Evolutionary conservation across 2,113 vertebrate species (phyloP), one percentile per base, ranked within the genome.

Genomic region (Pelecanus crispus): DNA sequence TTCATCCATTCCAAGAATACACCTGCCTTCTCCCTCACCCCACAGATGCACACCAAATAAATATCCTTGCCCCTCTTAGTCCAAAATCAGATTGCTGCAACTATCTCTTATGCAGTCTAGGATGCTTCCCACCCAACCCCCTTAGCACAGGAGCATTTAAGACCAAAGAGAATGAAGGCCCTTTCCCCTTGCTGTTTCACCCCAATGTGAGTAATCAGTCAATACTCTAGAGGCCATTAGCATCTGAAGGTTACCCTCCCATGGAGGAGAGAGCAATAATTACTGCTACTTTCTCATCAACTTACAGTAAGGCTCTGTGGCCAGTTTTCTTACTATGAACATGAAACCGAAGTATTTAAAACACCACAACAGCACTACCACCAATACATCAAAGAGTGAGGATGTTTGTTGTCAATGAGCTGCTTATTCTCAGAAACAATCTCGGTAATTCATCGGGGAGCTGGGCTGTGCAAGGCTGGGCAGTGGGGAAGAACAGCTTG

Each of bases 201-300:
- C 85, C 93, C 63, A 1, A 3, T 2, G 53, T 90, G 85, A 96
- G 67, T 83, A 72, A 91, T 70, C 92, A 77, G 58, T 45, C 92
- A 29, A 7, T 61, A 26, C 71, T 92, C 88, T 14, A n/a, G 93
- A 70, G 79, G 17, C 90, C 85, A 96, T 82, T 90, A 91, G 59
- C 90, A 87, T 50, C 84, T 83, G 7, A 20, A 80, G 31, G 42
- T 86, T 61, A 65, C 32, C 63, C 24, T 94, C 71, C 81, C 66
- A 21, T 34, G 32, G 47, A 81, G 40, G 20, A 55, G 90, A 82
- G 47, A 53, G 50, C 71, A 93, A 50, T 94, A 94, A 96, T 95
- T 95, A 81, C 55, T 86, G 75, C 91, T 77, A 7, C 95, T 86
- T 95, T 95, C 95, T 63, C 91, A 92, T 40, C 81, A 71, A 28